Conservation (phyloP, 1,140 invertebrate genomes). For the Drosophila sproati region DNA sequence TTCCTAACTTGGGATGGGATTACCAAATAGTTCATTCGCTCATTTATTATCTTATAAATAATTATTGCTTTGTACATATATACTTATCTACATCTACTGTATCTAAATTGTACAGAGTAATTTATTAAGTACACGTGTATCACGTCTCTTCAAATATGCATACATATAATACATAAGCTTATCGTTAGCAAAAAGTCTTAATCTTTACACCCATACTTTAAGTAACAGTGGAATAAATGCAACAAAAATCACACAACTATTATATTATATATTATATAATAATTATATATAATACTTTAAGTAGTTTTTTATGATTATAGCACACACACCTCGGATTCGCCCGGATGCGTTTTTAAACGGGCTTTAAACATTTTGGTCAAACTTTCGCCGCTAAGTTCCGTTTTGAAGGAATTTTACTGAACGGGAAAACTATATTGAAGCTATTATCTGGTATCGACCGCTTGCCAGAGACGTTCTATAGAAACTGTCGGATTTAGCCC, state of each 20-base stretch:
- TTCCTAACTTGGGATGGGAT: no score
- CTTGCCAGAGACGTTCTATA: conserved; percentile 35
- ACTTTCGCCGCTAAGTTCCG: conserved; percentile 76
- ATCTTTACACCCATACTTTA: no score
- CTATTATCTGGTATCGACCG: conserved; percentile 16
- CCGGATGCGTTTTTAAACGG: conserved; percentile 73
- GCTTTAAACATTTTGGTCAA: conserved; percentile 80
- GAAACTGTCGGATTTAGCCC: conserved; percentile 50
- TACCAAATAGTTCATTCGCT: no score
- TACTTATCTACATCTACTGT: no score
- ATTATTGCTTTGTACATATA: no score
- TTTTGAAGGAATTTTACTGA: conserved; percentile 61
- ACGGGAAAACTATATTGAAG: conserved; percentile 19
- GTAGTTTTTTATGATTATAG: not conserved
- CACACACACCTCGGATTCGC: conserved; percentile 65
- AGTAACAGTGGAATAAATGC: no score
- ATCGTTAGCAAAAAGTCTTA: no score
- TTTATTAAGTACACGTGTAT: no score
- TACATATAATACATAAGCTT: no score
- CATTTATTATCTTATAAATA: no score
- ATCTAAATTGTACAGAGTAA: no score
- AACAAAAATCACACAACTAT: not conserved
- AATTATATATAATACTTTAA: not conserved
- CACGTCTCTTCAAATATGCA: no score
- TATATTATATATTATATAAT: not conserved